A percentile compares a stretch with the other conserved stretches of the same genome.
phyloP scores from a whole-genome alignment of 2,797 vertebrate genomes.

The Sphaeramia orbicularis region DNA sequence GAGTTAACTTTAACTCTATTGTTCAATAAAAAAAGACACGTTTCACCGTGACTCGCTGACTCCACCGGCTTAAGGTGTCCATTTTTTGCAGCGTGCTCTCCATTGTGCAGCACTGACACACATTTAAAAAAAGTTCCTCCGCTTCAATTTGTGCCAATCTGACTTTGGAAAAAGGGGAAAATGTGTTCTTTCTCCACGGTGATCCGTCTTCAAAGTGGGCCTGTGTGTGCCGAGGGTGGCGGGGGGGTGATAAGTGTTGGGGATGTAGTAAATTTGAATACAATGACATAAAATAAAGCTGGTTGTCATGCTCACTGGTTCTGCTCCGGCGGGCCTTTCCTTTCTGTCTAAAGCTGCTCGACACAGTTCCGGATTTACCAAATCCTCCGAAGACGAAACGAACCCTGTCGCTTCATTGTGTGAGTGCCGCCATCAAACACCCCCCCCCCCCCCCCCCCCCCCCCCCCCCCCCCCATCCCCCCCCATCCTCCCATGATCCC shows the following conservation, averaged over 20 bases:
- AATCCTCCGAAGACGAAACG: constrained; percentile 78
- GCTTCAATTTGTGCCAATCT: constrained; percentile 69
- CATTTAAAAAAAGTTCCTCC: constrained; percentile 53
- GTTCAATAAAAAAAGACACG: no score
- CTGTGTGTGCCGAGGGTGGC: constrained; percentile 40
- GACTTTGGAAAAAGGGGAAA: constrained; percentile 61
- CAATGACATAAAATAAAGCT: constrained; percentile 81
- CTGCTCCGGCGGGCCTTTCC: constrained; percentile 73
- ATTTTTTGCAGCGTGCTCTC: constrained; percentile 53
- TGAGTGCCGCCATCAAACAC: constrained; percentile 55
- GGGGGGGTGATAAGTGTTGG: constrained; percentile 67
- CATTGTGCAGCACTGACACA: constrained; percentile 53
- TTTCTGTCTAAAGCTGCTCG: constrained; percentile 77
- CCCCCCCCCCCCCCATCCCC: no score
- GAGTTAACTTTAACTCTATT: no score
- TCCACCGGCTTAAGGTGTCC: constrained; percentile 30
- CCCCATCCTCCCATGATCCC: constrained; percentile 28
- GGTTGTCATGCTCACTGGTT: constrained; percentile 77
- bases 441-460: no score
- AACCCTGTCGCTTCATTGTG: constrained; percentile 78
- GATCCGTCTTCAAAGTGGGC: constrained; percentile 72
- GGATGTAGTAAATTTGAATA: constrained; percentile 79
- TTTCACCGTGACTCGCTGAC: no score
- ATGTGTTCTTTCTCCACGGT: constrained; percentile 63
- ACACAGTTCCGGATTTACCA: constrained; percentile 82